phyloP scores from a whole-genome alignment of 1,140 invertebrate species.

The Scaptomyza graminum region DNA sequence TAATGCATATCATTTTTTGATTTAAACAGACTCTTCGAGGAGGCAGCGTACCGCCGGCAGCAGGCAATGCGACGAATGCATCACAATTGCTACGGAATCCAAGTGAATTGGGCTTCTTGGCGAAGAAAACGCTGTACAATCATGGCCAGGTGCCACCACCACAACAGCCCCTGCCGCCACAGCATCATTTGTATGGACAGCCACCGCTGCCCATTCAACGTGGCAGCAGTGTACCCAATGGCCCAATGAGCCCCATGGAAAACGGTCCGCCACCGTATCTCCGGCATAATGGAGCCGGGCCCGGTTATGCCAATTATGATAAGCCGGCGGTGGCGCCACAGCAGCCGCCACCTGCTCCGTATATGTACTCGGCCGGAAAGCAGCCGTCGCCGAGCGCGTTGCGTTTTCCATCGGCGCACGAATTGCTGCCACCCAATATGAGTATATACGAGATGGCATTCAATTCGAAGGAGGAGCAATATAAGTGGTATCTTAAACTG shows the following conservation, averaged over 20 bases:
- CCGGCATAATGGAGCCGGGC: slow-evolving; percentile 66
- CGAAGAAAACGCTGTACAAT: slow-evolving; percentile 75
- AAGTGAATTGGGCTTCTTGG: slow-evolving; percentile 73
- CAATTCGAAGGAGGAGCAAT: slow-evolving; percentile 81
- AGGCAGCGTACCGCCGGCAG: slow-evolving; percentile 71
- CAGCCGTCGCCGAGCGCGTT: slow-evolving; percentile 76
- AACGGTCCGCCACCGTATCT: slow-evolving; percentile 66
- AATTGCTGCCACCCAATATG: slow-evolving; percentile 82
- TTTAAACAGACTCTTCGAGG: slow-evolving; percentile 56
- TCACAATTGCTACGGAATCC: slow-evolving; percentile 70
- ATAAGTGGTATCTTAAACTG: slow-evolving; percentile 81
- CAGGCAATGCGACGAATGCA: slow-evolving; percentile 48
- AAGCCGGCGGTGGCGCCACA: slow-evolving; percentile 61
- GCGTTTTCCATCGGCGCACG: slow-evolving; percentile 76
- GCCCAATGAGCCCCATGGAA: slow-evolving; percentile 81
- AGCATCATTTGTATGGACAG: slow-evolving; percentile 66
- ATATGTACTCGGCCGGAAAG: slow-evolving; percentile 65
- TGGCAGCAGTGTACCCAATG: slow-evolving; percentile 75
- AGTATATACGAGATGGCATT: slow-evolving; percentile 83
- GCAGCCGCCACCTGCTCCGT: slow-evolving; percentile 58
- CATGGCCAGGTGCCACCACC: slow-evolving; percentile 65
- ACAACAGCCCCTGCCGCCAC: slow-evolving; percentile 57
- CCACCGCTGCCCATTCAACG: slow-evolving; percentile 67
- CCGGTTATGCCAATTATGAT: slow-evolving; percentile 59
- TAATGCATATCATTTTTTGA: not conserved